Evolutionary conservation across 2,113 vertebrate genomes (phyloP).

Genomic region (Heterotis niloticus): DNA sequence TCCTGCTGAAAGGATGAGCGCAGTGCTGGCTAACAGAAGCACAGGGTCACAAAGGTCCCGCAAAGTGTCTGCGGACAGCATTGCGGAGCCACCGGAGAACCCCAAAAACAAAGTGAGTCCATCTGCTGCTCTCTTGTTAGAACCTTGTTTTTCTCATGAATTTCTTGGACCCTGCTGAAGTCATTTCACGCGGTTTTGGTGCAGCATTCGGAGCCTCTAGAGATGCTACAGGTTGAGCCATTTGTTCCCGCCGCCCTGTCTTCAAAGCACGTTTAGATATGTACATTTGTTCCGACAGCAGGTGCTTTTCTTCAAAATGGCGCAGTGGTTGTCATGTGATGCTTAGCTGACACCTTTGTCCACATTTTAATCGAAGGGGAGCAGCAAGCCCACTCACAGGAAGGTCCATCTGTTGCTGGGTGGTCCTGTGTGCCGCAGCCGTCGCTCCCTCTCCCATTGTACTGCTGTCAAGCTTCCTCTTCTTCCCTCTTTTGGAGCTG

Average conservation of each 20-base stretch:
- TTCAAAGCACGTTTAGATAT: too few species aligned
- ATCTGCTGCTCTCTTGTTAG: background rate
- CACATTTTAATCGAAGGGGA: too few species aligned
- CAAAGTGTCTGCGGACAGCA: background rate
- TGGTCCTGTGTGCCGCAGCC: constrained; percentile 13
- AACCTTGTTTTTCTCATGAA: too few species aligned
- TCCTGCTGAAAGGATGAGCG: constrained; percentile 24
- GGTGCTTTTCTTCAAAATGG: too few species aligned
- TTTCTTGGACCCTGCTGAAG: too few species aligned
- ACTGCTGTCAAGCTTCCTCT: background rate
- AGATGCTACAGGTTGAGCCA: too few species aligned
- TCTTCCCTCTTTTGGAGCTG: background rate
- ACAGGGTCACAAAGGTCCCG: constrained; percentile 23
- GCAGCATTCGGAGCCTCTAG: too few species aligned
- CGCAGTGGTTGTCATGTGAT: too few species aligned
- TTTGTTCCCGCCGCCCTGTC: too few species aligned
- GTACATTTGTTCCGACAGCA: background rate
- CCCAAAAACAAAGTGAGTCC: background rate
- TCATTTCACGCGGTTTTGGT: too few species aligned
- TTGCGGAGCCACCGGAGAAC: background rate
- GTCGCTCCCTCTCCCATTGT: background rate
- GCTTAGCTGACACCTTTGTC: background rate
- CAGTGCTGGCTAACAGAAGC: constrained; percentile 42
- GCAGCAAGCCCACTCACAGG: too few species aligned
- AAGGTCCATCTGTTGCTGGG: constrained; percentile 8